Base-by-base conservation (phyloP, 2,888 invertebrate species). In the Plebejus anna region DNA sequence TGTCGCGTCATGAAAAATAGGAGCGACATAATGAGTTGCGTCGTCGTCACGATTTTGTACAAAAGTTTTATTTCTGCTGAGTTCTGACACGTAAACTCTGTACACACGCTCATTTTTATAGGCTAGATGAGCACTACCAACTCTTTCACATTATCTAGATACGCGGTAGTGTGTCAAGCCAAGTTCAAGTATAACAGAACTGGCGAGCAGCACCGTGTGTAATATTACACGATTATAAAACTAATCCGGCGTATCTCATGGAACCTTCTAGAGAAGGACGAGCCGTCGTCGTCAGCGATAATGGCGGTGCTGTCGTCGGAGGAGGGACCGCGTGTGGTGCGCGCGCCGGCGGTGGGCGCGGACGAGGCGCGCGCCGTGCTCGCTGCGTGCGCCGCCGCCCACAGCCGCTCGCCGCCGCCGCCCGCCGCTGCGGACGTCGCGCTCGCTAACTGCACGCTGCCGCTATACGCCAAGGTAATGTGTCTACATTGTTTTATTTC, bases 381-480 rank as follows among this genome's bases (percentile, higher is more conserved):
- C 0, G 82, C 84, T 0, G 90, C 94, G 0, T 92, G 93, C 76
- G 93, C 93, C 0, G 92, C 92, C 75, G 84, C 90, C 1, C 91
- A 90, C 82, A 89, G 90, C 85, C 88, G 89, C 38, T 96, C 95
- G 76, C 94, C 96, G 5, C 94, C 94, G 78, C 95, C 96, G 4
- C 95, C 95, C 59, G 95, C 95, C 36, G 92, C 94, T 0, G 95
- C 96, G 0, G 92, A 95, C 75, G 22, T 22, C 22, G 94, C 94
- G 77, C 95, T 95, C 32, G 95, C 96, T 5, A 95, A 95, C 80
- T 96, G 96, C 83, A 96, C 96, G 22, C 86, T 96, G 78, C 96
- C 96, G 4, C 90, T 96, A n/a, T 96, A 96, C 83, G 95, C 96
- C 81, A 96, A 96, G 94, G 96, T 96, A 84, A 70, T n/a, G 57